Percentiles rank a stretch among this genome's conserved stretches.
phyloP scores from a whole-genome alignment of 2,113 vertebrate species.

The Tupaia tana region DNA sequence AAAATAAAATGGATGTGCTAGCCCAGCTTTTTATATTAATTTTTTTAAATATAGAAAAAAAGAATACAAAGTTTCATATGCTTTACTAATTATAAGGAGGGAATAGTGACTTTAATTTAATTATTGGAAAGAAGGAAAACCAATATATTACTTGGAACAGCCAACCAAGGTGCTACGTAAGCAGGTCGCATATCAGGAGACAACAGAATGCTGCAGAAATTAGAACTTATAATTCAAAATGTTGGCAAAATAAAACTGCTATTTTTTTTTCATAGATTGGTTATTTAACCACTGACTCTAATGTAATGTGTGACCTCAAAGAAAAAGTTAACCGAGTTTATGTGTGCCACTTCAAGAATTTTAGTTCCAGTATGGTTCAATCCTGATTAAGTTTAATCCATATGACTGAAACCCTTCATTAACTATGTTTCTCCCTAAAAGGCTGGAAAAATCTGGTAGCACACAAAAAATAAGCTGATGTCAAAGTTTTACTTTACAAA shows the following conservation, averaged over 20 bases:
- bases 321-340: slow-evolving; percentile 9
- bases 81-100: not conserved
- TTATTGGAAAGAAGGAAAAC: not conserved
- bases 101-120: not conserved
- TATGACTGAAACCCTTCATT: slow-evolving; percentile 42
- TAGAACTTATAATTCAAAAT: slow-evolving; percentile 48
- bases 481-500: slow-evolving; percentile 27
- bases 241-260: not conserved
- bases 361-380: not conserved
- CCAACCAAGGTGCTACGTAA: not conserved
- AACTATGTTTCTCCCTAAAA: not conserved
- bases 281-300: slow-evolving; percentile 58
- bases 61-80: not conserved
- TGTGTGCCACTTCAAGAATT: slow-evolving; percentile 45
- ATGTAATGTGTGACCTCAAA: not conserved
- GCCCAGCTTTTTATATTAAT: not conserved
- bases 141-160: not conserved
- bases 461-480: not conserved
- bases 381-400: slow-evolving; percentile 37
- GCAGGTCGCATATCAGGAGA: not conserved
- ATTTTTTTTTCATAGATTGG: slow-evolving; percentile 34
- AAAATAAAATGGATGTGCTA: not conserved
- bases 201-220: not conserved
- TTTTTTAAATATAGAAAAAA: slow-evolving; percentile 6
- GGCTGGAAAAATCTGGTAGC: not conserved